A percentile compares a stretch with the other conserved stretches of the same genome.
Conservation (phyloP, 2,888 invertebrate genomes). For the Agrochola litura region DNA sequence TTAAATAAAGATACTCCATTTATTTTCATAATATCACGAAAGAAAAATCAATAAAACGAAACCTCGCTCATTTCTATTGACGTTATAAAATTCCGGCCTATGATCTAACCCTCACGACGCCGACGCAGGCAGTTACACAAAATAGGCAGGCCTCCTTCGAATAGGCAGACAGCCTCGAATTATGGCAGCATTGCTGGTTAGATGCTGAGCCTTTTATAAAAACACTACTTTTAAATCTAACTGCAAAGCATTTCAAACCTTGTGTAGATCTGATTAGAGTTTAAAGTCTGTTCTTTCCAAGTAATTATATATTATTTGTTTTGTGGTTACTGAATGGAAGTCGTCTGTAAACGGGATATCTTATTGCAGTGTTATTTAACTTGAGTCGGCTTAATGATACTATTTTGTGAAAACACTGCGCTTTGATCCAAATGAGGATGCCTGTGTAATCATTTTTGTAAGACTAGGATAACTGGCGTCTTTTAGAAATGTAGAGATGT, state of each 20-base stretch:
- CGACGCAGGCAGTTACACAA: constrained; percentile 52
- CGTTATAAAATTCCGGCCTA: constrained; percentile 41
- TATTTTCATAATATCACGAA: constrained; percentile 13
- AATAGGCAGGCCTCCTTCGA: constrained; percentile 50
- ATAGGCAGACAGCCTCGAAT: constrained; percentile 55
- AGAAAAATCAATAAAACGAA: constrained; percentile 40
- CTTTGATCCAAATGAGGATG: constrained; percentile 52
- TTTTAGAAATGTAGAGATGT: constrained; percentile 21
- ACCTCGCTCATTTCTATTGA: constrained; percentile 32
- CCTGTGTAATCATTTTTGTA: constrained; percentile 48
- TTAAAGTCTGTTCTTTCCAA: background rate
- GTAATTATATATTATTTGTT: constrained; percentile 47
- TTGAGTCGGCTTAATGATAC: constrained; percentile 60
- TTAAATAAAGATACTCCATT: background rate
- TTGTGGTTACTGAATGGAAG: constrained; percentile 58
- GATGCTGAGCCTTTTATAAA: constrained; percentile 48
- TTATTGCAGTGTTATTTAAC: constrained; percentile 61
- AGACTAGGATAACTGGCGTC: background rate
- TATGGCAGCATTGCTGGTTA: constrained; percentile 46
- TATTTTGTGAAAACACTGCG: constrained; percentile 54
- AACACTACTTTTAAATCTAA: constrained; percentile 18
- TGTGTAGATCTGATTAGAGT: constrained; percentile 12
- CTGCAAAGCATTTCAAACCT: constrained; percentile 30
- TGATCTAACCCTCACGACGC: constrained; percentile 48
- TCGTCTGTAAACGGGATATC: constrained; percentile 47